A percentile compares a stretch with the other conserved stretches of the same genome.
phyloP scores from a whole-genome alignment of 2,113 vertebrate species.

The Genyomyrus donnyi region DNA sequence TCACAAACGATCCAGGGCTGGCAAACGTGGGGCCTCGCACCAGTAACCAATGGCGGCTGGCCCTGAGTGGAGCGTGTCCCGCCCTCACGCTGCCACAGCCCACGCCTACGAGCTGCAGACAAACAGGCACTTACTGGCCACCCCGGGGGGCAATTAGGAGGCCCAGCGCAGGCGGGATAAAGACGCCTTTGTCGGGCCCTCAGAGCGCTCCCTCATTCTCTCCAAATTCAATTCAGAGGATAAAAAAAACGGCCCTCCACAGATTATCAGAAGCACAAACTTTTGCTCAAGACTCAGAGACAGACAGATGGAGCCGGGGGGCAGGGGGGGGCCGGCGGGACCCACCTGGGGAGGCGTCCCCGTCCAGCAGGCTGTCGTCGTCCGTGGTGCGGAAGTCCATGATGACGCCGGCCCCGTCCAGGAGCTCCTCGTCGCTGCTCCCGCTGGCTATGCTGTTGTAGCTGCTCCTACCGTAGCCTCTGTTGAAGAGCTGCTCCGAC shows the following conservation, averaged over 20 bases:
- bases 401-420: constrained; percentile 88
- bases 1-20: background rate
- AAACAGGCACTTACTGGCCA: background rate
- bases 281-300: background rate
- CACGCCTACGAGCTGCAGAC: background rate
- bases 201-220: background rate
- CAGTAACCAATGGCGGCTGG: background rate
- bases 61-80: background rate
- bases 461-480: constrained; percentile 92
- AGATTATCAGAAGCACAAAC: background rate
- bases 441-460: constrained; percentile 98
- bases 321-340: too few relatives aligned
- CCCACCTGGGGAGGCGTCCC: constrained; percentile 84
- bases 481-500: constrained; percentile 97
- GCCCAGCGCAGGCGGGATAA: background rate
- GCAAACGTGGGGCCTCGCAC: background rate
- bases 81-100: background rate
- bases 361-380: constrained; percentile 94
- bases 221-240: background rate
- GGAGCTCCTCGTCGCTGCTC: constrained; percentile 95
- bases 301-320: background rate
- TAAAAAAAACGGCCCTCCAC: background rate
- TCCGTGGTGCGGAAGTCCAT: constrained; percentile 99
- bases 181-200: background rate
- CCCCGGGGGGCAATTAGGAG: background rate